phyloP scores from a whole-genome alignment of 2,113 vertebrate species.

The Athene cunicularia region DNA sequence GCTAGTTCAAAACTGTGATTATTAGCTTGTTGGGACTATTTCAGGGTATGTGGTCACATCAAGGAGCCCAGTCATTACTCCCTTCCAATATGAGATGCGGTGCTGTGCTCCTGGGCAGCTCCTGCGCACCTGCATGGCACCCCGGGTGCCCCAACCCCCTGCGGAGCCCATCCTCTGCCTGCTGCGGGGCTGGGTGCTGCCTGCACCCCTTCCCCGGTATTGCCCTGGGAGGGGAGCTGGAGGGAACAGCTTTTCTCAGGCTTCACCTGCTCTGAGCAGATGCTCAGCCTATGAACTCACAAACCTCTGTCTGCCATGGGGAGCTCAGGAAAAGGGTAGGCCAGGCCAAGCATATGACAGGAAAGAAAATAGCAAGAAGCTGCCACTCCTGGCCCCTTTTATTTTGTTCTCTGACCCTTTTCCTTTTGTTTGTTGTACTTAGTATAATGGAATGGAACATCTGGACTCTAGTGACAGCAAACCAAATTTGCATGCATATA shows the following conservation, averaged over 20 bases:
- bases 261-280: neutral
- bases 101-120: neutral
- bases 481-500: conserved; percentile 39
- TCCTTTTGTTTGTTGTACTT: neutral
- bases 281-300: neutral
- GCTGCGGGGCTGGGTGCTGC: neutral
- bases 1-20: neutral
- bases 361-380: neutral
- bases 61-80: neutral
- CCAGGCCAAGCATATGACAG: neutral
- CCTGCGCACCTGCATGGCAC: neutral
- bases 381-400: neutral
- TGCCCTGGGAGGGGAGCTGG: neutral
- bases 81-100: neutral
- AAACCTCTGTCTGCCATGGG: fast-evolving
- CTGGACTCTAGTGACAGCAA: conserved; percentile 34
- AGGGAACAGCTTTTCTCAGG: neutral
- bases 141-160: fast-evolving
- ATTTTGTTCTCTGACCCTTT: neutral
- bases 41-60: neutral
- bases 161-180: neutral
- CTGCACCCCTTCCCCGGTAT: neutral
- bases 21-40: neutral
- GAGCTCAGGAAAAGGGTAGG: neutral
- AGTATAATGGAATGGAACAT: conserved; percentile 33